Conservation (phyloP, 2,797 vertebrate genomes). For the Ctenochaetus hawaiiensis region DNA sequence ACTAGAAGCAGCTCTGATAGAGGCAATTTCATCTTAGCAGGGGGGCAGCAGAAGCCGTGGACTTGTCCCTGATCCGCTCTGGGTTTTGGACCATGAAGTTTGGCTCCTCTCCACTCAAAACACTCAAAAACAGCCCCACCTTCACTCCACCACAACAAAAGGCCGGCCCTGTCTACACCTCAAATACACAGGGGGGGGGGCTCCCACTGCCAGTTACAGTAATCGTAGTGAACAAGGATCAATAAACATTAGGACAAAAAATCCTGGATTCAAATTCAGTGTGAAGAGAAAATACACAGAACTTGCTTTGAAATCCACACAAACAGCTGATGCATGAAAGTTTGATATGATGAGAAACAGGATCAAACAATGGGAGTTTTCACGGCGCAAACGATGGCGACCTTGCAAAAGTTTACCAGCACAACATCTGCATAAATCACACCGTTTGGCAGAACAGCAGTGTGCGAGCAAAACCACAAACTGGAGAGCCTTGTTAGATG, state of each 20-base stretch:
- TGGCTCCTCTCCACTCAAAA: conserved; percentile 18
- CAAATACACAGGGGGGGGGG: neutral
- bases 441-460: conserved; percentile 1
- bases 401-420: neutral
- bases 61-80: conserved; percentile 46
- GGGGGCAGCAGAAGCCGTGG: conserved; percentile 37
- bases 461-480: conserved; percentile 19
- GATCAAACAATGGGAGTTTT: neutral
- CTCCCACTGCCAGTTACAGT: neutral
- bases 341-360: conserved; percentile 8
- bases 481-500: neutral
- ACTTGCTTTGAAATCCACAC: neutral
- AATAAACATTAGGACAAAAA: neutral
- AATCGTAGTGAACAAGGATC: conserved; percentile 5
- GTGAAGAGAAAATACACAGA: neutral
- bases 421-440: neutral
- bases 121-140: conserved; percentile 2
- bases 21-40: conserved; percentile 41
- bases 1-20: conserved; percentile 31
- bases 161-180: neutral
- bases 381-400: neutral
- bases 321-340: conserved; percentile 10
- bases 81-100: conserved; percentile 49
- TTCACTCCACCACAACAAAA: neutral
- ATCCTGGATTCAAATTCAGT: neutral